Evolutionary conservation across 2,888 invertebrate genomes (phyloP).

Genomic region (Bruchidius siliquastri): DNA sequence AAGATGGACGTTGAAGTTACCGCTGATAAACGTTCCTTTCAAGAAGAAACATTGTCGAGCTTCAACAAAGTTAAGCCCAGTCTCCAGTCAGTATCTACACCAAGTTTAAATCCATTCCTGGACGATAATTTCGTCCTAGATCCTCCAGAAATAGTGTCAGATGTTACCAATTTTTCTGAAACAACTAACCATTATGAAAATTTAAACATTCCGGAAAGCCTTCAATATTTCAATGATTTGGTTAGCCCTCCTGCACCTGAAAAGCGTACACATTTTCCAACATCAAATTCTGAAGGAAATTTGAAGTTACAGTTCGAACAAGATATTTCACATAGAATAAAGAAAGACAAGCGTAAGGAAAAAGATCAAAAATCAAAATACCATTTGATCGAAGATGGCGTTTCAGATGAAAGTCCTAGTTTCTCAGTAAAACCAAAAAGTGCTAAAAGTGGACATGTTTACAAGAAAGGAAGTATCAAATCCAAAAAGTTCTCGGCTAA

Average conservation of each 20-base stretch:
- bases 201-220: constrained; percentile 24
- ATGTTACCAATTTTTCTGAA: constrained; percentile 10
- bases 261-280: constrained; percentile 7
- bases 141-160: constrained; percentile 1
- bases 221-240: constrained; percentile 14
- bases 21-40: constrained; percentile 5
- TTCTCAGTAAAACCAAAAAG: constrained; percentile 25
- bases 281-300: constrained; percentile 10
- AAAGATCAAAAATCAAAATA: constrained; percentile 50
- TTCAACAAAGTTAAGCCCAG: background rate
- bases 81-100: constrained; percentile 9
- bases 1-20: constrained; percentile 3
- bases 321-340: constrained; percentile 11
- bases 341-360: constrained; percentile 41
- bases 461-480: constrained; percentile 36
- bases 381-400: constrained; percentile 50
- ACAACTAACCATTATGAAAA: constrained; percentile 28
- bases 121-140: constrained; percentile 18
- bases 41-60: constrained; percentile 5
- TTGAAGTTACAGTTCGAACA: constrained; percentile 10
- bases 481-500: constrained; percentile 34
- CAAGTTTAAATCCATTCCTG: constrained; percentile 41
- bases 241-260: constrained; percentile 8
- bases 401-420: constrained; percentile 40
- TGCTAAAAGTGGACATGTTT: constrained; percentile 35